Percentiles rank a stretch among this genome's conserved stretches.
These are phyloP conservation scores for Proterorhinus semilunaris DNA, from an alignment of 2,113 vertebrate genomes.

Conservation along the genomic window DNA sequence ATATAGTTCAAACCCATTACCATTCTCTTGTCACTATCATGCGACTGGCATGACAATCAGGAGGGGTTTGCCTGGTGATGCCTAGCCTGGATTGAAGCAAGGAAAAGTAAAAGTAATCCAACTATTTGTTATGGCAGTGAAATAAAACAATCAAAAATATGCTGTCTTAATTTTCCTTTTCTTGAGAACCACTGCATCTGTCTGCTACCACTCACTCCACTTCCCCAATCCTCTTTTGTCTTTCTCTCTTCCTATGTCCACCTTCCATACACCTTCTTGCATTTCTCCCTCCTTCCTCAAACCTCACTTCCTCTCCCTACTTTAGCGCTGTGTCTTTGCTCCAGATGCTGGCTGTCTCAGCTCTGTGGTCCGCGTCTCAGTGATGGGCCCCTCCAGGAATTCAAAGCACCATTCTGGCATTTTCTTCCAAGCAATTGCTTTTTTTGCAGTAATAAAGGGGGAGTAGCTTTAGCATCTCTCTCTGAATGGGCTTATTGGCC, in stretches of 20 bases:
- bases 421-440: slow-evolving; percentile 75
- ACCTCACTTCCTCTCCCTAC: slow-evolving; percentile 26
- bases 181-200: background rate
- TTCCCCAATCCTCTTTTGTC: slow-evolving; percentile 37
- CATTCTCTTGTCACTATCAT: too few relatives aligned
- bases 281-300: background rate
- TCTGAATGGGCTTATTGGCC: slow-evolving; percentile 68
- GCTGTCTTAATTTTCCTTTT: background rate
- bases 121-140: too few relatives aligned
- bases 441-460: slow-evolving; percentile 71
- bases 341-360: slow-evolving; percentile 73
- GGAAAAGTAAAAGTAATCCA: too few relatives aligned
- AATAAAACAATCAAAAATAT: too few relatives aligned
- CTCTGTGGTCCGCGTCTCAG: slow-evolving; percentile 60
- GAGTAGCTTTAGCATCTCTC: slow-evolving; percentile 69
- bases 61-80: too few relatives aligned
- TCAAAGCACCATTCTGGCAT: slow-evolving; percentile 71
- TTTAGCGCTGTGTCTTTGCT: slow-evolving; percentile 61
- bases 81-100: too few relatives aligned
- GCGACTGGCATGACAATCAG: too few relatives aligned
- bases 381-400: slow-evolving; percentile 75
- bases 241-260: slow-evolving; percentile 10
- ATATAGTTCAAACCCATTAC: too few relatives aligned
- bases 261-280: slow-evolving; percentile 1
- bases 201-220: slow-evolving; percentile 3